A percentile compares a stretch with the other conserved stretches of the same genome.
These are phyloP conservation scores for Bombus cullumanus DNA, from an alignment of 1,140 invertebrate species.

Conservation along the genomic window DNA sequence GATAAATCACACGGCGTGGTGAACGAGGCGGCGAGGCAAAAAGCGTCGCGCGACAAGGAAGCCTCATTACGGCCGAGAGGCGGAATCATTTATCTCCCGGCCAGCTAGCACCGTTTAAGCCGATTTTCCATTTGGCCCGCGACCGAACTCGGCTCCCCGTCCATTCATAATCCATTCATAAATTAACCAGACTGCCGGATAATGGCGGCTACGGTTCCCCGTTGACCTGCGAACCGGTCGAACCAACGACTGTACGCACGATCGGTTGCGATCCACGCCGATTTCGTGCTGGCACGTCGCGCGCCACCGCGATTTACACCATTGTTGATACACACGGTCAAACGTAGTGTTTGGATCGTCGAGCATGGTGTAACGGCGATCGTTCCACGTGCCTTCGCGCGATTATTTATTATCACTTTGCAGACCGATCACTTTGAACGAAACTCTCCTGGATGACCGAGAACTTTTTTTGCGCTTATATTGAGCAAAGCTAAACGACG, in stretches of 20 bases:
- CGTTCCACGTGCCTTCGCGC: not conserved
- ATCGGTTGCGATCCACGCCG: constrained; percentile 51
- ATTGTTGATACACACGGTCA: constrained; percentile 45
- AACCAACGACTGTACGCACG: not conserved
- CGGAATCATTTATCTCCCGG: constrained; percentile 38
- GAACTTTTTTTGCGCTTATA: too few relatives aligned
- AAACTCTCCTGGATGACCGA: too few relatives aligned
- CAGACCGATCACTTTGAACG: too few relatives aligned
- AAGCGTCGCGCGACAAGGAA: constrained; percentile 42
- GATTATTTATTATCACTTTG: not conserved
- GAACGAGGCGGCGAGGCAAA: not conserved
- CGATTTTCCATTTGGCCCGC: constrained; percentile 34
- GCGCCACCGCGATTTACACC: constrained; percentile 55
- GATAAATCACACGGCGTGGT: constrained; percentile 27
- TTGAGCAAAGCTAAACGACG: too few relatives aligned
- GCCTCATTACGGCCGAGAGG: constrained; percentile 29
- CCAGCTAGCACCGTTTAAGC: constrained; percentile 33
- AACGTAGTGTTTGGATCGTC: constrained; percentile 4
- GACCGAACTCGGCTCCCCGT: constrained; percentile 14
- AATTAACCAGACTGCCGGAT: constrained; percentile 60
- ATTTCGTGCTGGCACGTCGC: constrained; percentile 30
- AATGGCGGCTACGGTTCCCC: constrained; percentile 45
- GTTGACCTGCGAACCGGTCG: constrained; percentile 59
- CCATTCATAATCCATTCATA: constrained; percentile 71
- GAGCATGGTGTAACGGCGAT: constrained; percentile 17